Evolutionary conservation across 2,797 vertebrate species (phyloP).

Genomic region (Threskiornis aethiopicus): DNA sequence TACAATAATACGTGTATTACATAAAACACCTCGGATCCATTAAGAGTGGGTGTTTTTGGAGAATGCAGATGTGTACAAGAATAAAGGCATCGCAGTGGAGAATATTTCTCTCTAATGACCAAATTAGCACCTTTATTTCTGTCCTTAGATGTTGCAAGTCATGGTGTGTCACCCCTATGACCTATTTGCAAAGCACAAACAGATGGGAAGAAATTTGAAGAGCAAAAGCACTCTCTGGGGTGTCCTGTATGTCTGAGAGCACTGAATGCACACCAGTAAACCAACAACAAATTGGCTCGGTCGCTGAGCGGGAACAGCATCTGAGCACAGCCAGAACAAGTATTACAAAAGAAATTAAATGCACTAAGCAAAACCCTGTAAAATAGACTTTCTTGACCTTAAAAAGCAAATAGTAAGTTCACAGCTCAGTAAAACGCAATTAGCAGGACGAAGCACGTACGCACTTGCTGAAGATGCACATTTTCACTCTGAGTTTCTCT

Average conservation of each 20-base stretch:
- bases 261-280: background rate
- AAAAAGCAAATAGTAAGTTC: slow-evolving; percentile 10
- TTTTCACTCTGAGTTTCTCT: background rate
- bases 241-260: background rate
- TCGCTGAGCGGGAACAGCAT: background rate
- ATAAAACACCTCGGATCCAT: background rate
- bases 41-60: background rate
- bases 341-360: background rate
- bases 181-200: slow-evolving; percentile 24
- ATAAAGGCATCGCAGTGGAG: background rate
- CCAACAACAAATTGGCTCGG: background rate
- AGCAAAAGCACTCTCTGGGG: slow-evolving; percentile 1
- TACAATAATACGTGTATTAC: fast-evolving
- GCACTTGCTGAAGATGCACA: background rate
- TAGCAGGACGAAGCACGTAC: background rate
- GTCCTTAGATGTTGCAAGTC: background rate
- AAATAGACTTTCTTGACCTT: slow-evolving; percentile 58
- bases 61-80: background rate
- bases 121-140: background rate
- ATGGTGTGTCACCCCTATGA: background rate
- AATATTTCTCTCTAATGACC: background rate
- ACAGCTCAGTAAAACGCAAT: slow-evolving; percentile 13
- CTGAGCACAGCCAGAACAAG: background rate
- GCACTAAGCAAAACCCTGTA: slow-evolving; percentile 1
- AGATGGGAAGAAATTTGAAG: slow-evolving; percentile 18